phyloP scores from a whole-genome alignment of 2,888 invertebrate genomes.

The Chloroclysta siterata region DNA sequence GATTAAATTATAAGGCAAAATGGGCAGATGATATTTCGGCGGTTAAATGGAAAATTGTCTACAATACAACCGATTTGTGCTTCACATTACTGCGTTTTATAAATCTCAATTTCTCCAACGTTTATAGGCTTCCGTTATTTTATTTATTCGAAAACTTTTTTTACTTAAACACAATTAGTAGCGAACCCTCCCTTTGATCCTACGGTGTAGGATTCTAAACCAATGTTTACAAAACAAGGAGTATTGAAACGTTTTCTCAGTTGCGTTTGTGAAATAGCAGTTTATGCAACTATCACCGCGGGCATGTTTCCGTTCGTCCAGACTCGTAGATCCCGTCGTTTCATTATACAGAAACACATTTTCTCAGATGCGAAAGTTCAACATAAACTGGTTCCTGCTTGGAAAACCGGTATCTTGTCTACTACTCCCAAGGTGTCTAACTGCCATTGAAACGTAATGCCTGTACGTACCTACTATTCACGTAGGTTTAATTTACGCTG shows the following conservation, averaged over 20 bases:
- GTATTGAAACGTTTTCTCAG: slow-evolving; percentile 67
- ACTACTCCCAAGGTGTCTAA: slow-evolving; percentile 65
- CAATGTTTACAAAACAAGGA: slow-evolving; percentile 55
- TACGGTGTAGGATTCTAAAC: no score
- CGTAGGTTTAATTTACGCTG: slow-evolving; percentile 11
- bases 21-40: background rate
- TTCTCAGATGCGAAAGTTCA: slow-evolving; percentile 55
- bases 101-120: no score
- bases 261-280: slow-evolving; percentile 68
- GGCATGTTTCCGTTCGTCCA: slow-evolving; percentile 56
- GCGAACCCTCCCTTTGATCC: no score
- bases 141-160: no score
- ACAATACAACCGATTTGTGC: background rate
- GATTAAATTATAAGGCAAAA: slow-evolving; percentile 25
- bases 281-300: slow-evolving; percentile 66
- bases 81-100: background rate
- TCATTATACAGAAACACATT: slow-evolving; percentile 43
- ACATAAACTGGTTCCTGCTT: slow-evolving; percentile 55
- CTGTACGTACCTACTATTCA: slow-evolving; percentile 47
- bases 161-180: no score
- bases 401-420: slow-evolving; percentile 63
- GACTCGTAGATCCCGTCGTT: slow-evolving; percentile 48
- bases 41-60: no score
- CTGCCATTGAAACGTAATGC: slow-evolving; percentile 63
- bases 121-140: no score